phyloP scores from a whole-genome alignment of 2,797 vertebrate genomes.

The Cyclopterus lumpus region DNA sequence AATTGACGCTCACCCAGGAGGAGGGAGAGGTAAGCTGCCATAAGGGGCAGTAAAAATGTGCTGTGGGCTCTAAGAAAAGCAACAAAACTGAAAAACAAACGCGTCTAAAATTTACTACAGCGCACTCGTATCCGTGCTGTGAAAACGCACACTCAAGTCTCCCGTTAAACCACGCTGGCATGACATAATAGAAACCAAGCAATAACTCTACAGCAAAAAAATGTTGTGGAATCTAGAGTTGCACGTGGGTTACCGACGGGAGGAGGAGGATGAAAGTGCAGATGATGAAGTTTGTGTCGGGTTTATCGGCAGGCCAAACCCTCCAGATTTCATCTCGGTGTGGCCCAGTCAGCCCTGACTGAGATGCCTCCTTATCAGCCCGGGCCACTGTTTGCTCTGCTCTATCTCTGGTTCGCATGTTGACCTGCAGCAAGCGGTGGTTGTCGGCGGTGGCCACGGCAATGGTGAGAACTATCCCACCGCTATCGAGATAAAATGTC shows the following conservation, averaged over 20 bases:
- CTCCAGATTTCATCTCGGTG: constrained; percentile 41
- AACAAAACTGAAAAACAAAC: constrained; percentile 21
- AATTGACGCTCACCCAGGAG: constrained; percentile 73
- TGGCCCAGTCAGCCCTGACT: neutral
- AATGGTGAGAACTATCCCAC: constrained; percentile 49
- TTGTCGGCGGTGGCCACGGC: constrained; percentile 54
- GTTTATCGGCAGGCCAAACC: constrained; percentile 40
- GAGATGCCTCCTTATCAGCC: constrained; percentile 49
- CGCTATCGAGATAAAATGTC: constrained; percentile 43
- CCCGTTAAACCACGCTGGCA: constrained; percentile 16
- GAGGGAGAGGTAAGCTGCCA: constrained; percentile 33
- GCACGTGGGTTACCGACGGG: constrained; percentile 44
- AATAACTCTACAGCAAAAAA: constrained; percentile 48
- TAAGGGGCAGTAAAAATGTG: constrained; percentile 39
- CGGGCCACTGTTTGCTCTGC: neutral
- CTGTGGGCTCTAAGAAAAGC: constrained; percentile 14
- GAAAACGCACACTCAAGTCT: constrained; percentile 18
- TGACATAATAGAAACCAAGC: constrained; percentile 32
- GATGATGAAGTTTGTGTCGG: constrained; percentile 56
- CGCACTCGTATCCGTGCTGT: neutral
- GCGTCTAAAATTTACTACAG: neutral
- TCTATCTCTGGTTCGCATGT: constrained; percentile 54
- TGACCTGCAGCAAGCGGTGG: constrained; percentile 47
- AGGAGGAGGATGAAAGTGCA: constrained; percentile 38
- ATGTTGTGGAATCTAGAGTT: constrained; percentile 56